Base-by-base conservation (phyloP, 2,113 vertebrate genomes). In the Laticauda laticaudata region DNA sequence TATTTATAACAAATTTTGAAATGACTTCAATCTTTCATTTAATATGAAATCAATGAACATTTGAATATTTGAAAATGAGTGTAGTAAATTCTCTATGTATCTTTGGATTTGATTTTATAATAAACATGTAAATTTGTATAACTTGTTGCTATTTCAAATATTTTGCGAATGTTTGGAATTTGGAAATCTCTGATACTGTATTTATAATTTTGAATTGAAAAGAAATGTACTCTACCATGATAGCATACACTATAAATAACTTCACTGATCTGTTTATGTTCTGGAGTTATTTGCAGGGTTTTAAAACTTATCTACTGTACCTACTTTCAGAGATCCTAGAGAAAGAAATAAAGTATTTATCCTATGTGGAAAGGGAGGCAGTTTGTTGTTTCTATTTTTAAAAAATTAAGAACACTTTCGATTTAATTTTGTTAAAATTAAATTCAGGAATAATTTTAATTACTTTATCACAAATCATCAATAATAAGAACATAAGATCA, bases 211-310 rank as follows among this genome's bases (percentile, higher is more conserved):
- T 39, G 96, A 95, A 94, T 96, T 97, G 90, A 94, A 97, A 97
- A 97, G 95, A 97, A 97, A 97, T 96, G 95, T 94, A 97, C 97
- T 96, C 94, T 43, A 92, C 93, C 97, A 96, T 94, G 88, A 92
- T 96, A 97, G 97, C 96, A 97, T 93, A 95, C 92, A 96, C 96
- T 97, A 97, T 98, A 97, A 97, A 97, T 96, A 97, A 95, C 94
- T 92, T 95, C 93, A 97, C 97, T 97, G 97, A 97, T 97, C 96
- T 97, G 95, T 95, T 97, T 96, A 94, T 97, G 95, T 97, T 96
- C 97, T 98, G 97, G 97, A 97, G 97, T 95, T 97, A 95, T 95
- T 96, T 97, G 94, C 90, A 93, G 95, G 95, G 94, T 92, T 97
- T 97, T 97, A 97, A 97, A 98, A 97, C 95, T 95, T 81, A 43